A percentile compares a stretch with the other conserved stretches of the same genome.
These are phyloP conservation scores for Notothenia coriiceps DNA, from an alignment of 2,113 vertebrate species.

Conservation along the genomic window DNA sequence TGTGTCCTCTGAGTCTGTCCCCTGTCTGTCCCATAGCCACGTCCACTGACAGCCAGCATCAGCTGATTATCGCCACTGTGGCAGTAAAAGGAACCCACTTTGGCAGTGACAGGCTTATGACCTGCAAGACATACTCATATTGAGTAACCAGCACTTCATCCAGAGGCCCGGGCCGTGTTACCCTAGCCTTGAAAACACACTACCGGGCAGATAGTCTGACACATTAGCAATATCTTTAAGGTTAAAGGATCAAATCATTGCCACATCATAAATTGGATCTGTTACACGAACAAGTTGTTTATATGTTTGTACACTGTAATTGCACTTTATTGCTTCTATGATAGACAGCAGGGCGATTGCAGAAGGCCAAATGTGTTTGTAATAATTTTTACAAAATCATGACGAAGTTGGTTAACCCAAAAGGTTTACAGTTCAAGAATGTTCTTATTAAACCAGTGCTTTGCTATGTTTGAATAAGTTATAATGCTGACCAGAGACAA, in stretches of 20 bases:
- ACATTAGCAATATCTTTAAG: conserved; percentile 81
- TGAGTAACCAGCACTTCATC: conserved; percentile 78
- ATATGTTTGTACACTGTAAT: conserved; percentile 66
- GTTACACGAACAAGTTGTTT: conserved; percentile 69
- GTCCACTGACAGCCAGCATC: conserved; percentile 79
- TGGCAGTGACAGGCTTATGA: conserved; percentile 78
- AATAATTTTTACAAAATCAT: conserved; percentile 36
- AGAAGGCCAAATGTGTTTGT: conserved; percentile 19
- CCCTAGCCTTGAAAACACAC: conserved; percentile 74
- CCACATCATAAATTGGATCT: conserved; percentile 74
- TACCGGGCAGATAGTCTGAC: conserved; percentile 72
- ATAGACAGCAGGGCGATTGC: conserved; percentile 22
- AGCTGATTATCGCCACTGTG: conserved; percentile 82
- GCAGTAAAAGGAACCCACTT: conserved; percentile 82
- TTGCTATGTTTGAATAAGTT: conserved; percentile 58
- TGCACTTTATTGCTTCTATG: conserved; percentile 65
- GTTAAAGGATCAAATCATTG: conserved; percentile 79
- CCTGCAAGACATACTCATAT: conserved; percentile 76
- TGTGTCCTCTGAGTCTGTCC: conserved; percentile 74
- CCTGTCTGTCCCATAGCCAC: conserved; percentile 61
- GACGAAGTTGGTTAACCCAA: conserved; percentile 50
- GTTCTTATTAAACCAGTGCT: conserved; percentile 42
- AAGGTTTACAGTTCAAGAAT: conserved; percentile 7
- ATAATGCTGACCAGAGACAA: conserved; percentile 65
- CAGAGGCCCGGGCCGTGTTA: conserved; percentile 64